Percentiles rank a stretch among this genome's conserved stretches.
phyloP scores from a whole-genome alignment of 2,113 vertebrate species.

The Burhinus oedicnemus region DNA sequence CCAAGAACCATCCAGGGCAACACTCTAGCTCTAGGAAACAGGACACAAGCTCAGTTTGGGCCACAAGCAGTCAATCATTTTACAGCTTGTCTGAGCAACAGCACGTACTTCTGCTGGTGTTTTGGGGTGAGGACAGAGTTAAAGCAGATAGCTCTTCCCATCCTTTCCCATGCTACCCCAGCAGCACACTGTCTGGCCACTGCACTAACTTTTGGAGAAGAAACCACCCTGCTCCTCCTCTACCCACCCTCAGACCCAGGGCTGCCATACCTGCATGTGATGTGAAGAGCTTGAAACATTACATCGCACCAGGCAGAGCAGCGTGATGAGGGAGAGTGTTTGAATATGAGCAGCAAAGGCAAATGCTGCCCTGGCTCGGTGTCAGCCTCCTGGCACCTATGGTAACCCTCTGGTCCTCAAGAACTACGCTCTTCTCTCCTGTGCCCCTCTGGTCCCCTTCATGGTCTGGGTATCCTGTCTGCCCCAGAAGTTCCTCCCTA shows the following conservation, averaged over 20 bases:
- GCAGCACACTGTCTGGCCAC: accelerated
- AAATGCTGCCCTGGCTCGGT: background rate
- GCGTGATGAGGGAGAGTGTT: background rate
- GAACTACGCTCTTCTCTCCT: background rate
- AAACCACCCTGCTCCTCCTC: background rate
- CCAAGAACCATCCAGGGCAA: background rate
- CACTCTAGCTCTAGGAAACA: background rate
- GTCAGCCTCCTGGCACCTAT: background rate
- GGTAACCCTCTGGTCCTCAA: background rate
- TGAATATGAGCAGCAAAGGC: background rate
- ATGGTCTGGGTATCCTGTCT: background rate
- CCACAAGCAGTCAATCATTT: background rate
- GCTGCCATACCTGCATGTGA: background rate
- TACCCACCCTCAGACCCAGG: accelerated
- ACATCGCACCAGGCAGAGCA: background rate
- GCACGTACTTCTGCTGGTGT: background rate
- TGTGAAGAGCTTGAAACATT: accelerated
- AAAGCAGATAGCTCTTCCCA: background rate
- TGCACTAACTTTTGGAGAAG: background rate
- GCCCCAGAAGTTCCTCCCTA: background rate
- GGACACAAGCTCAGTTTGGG: background rate
- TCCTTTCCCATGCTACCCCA: background rate
- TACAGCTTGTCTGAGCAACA: background rate
- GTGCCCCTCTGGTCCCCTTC: background rate
- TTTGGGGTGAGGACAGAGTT: background rate